Conservation (phyloP, 2,113 vertebrate genomes). For the Oreochromis aureus region DNA sequence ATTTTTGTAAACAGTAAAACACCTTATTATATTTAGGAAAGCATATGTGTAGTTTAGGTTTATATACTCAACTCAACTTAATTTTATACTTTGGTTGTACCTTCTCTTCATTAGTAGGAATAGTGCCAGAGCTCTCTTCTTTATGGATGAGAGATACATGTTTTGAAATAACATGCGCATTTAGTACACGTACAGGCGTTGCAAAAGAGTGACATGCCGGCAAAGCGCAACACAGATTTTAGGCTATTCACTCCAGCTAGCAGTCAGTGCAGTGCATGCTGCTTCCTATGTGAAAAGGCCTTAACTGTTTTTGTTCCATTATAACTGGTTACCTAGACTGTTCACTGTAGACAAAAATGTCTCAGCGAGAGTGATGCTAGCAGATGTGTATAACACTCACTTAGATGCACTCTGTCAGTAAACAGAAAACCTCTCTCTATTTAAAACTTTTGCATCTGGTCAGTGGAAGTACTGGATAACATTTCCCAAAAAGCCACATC, state of each 20-base stretch:
- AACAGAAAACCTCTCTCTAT: neutral
- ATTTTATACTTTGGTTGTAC: neutral
- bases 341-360: neutral
- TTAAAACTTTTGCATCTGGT: neutral
- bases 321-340: accelerated
- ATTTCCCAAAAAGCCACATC: neutral
- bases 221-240: neutral
- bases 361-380: neutral
- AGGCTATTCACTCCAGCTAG: neutral
- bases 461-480: neutral
- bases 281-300: neutral
- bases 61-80: neutral
- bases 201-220: neutral
- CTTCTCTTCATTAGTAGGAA: neutral
- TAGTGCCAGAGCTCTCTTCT: neutral
- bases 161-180: neutral
- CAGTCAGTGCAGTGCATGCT: neutral
- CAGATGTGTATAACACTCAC: neutral
- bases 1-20: neutral
- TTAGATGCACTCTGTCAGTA: neutral
- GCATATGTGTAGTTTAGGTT: neutral
- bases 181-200: neutral
- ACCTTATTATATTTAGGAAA: neutral
- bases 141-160: neutral
- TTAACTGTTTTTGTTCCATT: neutral